Conservation (phyloP, 2,888 invertebrate genomes). For the Coelinius sp. region DNA sequence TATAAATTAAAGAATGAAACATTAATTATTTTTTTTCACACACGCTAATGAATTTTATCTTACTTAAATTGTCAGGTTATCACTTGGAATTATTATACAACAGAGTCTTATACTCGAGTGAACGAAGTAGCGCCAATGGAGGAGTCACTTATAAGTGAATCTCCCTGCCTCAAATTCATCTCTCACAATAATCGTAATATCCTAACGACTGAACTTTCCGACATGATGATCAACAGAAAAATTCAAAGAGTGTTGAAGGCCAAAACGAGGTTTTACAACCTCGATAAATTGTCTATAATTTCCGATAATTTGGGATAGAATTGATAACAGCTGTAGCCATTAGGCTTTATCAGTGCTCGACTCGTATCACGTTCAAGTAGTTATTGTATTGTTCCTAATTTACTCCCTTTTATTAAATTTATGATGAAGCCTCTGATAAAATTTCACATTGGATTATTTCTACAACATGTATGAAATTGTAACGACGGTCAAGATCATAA, state of each 20-base stretch:
- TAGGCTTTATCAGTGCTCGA: not conserved
- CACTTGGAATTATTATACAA: not conserved
- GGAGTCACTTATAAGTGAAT: not conserved
- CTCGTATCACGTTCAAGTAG: no score
- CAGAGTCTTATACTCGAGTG: not conserved
- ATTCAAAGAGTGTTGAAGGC: not conserved
- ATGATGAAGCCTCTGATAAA: no score
- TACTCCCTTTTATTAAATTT: no score
- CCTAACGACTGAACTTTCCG: not conserved
- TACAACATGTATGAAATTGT: no score
- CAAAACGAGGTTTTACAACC: not conserved
- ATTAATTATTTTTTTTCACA: no score
- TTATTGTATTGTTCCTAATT: no score
- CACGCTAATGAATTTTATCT: no score
- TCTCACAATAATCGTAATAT: constrained; percentile 1
- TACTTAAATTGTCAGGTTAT: not conserved
- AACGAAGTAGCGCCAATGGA: not conserved
- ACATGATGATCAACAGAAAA: not conserved
- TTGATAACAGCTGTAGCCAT: not conserved
- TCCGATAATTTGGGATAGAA: not conserved
- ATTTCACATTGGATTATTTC: no score
- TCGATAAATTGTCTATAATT: not conserved
- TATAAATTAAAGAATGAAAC: no score
- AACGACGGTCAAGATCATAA: not conserved
- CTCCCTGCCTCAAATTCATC: not conserved